phyloP scores from a whole-genome alignment of 2,888 invertebrate genomes.

The Acronicta psi region DNA sequence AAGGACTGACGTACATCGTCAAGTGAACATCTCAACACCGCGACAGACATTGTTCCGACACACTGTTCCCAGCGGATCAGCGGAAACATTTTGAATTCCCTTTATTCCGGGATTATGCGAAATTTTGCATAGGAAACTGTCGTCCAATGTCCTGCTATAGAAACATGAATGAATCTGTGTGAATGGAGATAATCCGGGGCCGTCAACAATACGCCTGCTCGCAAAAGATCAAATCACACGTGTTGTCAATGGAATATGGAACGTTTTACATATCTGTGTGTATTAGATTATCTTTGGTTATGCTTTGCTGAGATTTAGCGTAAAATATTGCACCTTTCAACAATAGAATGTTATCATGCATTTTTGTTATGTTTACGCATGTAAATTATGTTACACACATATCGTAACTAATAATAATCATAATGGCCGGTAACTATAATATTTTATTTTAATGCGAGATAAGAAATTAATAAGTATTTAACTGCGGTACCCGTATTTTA shows the following conservation, averaged over 20 bases:
- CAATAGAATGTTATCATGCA: slow-evolving; percentile 12
- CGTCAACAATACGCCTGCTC: slow-evolving; percentile 73
- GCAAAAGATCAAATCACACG: slow-evolving; percentile 80
- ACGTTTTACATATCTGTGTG: slow-evolving; percentile 71
- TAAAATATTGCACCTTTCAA: slow-evolving; percentile 50
- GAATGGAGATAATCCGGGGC: slow-evolving; percentile 74
- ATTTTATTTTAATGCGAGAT: no score
- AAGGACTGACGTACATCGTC: slow-evolving; percentile 75
- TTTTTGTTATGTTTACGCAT: neutral
- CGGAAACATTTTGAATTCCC: slow-evolving; percentile 82
- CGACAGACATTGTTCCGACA: slow-evolving; percentile 67
- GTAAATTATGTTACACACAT: neutral
- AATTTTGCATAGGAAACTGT: slow-evolving; percentile 88
- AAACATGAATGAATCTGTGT: slow-evolving; percentile 68
- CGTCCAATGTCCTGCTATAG: slow-evolving; percentile 79
- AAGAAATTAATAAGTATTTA: no score
- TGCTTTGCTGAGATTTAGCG: slow-evolving; percentile 45
- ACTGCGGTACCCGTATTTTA: no score
- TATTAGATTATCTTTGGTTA: slow-evolving; percentile 74
- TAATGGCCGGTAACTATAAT: neutral
- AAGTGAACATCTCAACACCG: slow-evolving; percentile 80
- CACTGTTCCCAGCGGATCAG: slow-evolving; percentile 63
- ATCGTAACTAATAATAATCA: neutral
- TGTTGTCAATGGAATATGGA: slow-evolving; percentile 80
- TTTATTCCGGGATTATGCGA: slow-evolving; percentile 87